Base-by-base conservation (phyloP, 2,113 vertebrate genomes). In the Phasianus colchicus region DNA sequence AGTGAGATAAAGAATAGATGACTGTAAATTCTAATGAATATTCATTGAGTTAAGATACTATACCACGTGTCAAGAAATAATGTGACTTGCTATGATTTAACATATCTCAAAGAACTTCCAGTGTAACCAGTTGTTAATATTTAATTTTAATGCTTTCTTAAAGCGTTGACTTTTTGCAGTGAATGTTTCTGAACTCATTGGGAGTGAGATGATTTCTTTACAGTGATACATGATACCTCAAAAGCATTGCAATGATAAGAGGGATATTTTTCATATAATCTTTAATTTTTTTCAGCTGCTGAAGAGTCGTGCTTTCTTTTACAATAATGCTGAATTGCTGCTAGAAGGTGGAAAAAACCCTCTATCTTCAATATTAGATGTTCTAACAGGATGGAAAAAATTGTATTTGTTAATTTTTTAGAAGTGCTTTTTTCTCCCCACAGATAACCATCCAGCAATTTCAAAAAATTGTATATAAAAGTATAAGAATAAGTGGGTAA, bases 21-120 rank as follows among this genome's bases (percentile, higher is more conserved):
- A 80, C 21, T 78, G 30, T 71, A 94, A 77, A 89, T 94, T 83
- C 55, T 89, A 74, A 80, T 92, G 64, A 88, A 89, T 96, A 96
- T 95, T 92, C 57, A 93, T 81, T 9, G 11, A 5, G 14, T 83
- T 55, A 92, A 90, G 58, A 83, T 79, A 92, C 85, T 60, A 66
- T 52, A 61, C 34, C 20, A 43, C 1, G 11, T 87, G 67, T 88
- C 71, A 85, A 76, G 43, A 95, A 90, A 82, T 90, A 18, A 84
- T 73, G 29, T 89, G 50, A 32, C 60, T 29, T 54, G 50, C 50
- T 27, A 27, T 34, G 73, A 78, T 21, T 92, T 92, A 89, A 43
- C 22, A 21, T 50, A 34, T 92, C 90, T 86, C 60, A 89, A 55
- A 89, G 60, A 86, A 29, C 43, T 77, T 78, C 47, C 36, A 77